phyloP scores from a whole-genome alignment of 2,888 invertebrate species.

The Colletes collaris region DNA sequence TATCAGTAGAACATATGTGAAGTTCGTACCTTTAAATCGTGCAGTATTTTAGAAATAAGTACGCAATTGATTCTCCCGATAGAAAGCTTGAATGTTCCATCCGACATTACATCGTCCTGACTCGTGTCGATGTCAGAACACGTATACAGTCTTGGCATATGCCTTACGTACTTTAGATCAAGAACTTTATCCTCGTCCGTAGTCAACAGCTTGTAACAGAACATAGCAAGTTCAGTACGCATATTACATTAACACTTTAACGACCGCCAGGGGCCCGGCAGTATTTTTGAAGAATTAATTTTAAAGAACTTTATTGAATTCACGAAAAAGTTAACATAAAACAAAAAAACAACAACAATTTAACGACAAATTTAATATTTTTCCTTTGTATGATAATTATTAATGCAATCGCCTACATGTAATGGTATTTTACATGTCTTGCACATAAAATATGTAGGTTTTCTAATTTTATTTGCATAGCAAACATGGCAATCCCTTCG shows the following conservation, averaged over 20 bases:
- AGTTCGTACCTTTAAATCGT: conserved; percentile 86
- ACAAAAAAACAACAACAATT: too few relatives aligned
- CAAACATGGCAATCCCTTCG: too few relatives aligned
- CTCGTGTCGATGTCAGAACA: conserved; percentile 83
- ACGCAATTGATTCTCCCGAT: conserved; percentile 90
- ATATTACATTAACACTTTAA: background rate
- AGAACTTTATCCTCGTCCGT: conserved; percentile 92
- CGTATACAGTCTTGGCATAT: conserved; percentile 85
- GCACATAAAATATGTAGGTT: too few relatives aligned
- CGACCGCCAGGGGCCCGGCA: too few relatives aligned
- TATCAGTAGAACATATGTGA: background rate
- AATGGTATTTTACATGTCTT: too few relatives aligned
- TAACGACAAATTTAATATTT: too few relatives aligned
- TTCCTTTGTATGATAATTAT: too few relatives aligned
- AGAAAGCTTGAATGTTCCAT: conserved; percentile 89
- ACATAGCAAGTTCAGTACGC: conserved; percentile 11
- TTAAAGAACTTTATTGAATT: too few relatives aligned
- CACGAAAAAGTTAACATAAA: too few relatives aligned
- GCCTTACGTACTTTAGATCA: conserved; percentile 90
- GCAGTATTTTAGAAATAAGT: conserved; percentile 86
- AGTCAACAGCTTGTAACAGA: conserved; percentile 86
- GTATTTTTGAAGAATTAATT: too few relatives aligned
- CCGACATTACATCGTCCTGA: conserved; percentile 85
- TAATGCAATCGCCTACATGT: too few relatives aligned
- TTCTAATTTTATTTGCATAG: too few relatives aligned